A percentile compares a stretch with the other conserved stretches of the same genome.
Evolutionary conservation across 2,797 vertebrate species (phyloP).

Genomic region (Potorous gilbertii): DNA sequence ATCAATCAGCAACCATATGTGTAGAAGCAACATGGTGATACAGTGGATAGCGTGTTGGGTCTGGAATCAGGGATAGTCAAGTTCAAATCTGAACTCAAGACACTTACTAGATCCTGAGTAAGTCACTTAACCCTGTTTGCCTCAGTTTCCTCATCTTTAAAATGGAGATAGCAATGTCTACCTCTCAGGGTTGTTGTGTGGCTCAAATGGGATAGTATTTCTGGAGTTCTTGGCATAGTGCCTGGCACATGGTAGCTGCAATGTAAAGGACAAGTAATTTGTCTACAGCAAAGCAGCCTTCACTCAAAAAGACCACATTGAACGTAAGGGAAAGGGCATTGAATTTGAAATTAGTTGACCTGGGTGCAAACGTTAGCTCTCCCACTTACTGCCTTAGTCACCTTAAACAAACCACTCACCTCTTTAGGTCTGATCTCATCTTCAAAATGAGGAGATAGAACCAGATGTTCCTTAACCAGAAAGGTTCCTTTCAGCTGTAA

Average conservation of each 20-base stretch:
- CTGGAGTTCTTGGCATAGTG: neutral
- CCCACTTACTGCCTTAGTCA: neutral
- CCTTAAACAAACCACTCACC: neutral
- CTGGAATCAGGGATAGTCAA: neutral
- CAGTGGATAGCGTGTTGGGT: rapidly evolving
- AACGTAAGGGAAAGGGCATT: neutral
- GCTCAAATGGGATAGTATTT: neutral
- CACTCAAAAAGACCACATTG: neutral
- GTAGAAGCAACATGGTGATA: neutral
- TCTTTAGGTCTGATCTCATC: neutral
- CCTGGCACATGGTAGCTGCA: neutral
- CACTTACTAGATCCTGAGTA: neutral
- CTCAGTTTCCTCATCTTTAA: neutral
- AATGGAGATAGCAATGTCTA: neutral
- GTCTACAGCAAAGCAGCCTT: neutral
- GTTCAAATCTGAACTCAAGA: neutral
- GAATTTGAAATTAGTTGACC: neutral
- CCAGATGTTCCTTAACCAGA: neutral
- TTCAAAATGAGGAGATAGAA: neutral
- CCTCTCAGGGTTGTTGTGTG: neutral
- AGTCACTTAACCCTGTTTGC: neutral
- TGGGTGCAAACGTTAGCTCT: neutral
- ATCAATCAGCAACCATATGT: neutral
- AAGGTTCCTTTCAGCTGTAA: neutral
- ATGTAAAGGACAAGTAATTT: neutral